These are phyloP conservation scores for Pelobates cultripes DNA, from an alignment of 2,797 vertebrate genomes.

Conservation along the genomic window DNA sequence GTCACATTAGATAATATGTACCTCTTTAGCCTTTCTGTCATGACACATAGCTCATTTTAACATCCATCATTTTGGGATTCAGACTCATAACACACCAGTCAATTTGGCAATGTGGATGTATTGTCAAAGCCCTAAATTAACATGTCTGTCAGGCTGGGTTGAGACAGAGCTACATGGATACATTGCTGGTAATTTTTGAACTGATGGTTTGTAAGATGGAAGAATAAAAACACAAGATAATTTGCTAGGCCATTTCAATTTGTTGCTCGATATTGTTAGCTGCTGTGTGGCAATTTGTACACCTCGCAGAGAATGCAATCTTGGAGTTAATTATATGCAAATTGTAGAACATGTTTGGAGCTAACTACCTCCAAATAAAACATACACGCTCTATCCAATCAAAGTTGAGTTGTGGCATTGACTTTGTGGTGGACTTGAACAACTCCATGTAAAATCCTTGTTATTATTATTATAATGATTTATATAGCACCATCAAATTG, in stretches of 20 bases:
- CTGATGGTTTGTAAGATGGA: not conserved
- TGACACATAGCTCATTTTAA: slow-evolving; percentile 16
- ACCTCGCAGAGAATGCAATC: too few species aligned
- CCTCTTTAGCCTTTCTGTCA: slow-evolving; percentile 25
- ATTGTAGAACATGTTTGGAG: too few species aligned
- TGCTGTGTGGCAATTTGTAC: too few species aligned
- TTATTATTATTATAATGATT: too few species aligned
- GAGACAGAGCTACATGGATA: not conserved
- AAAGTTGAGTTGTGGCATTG: too few species aligned
- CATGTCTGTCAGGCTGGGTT: not conserved
- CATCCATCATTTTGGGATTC: slow-evolving; percentile 26
- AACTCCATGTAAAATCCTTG: too few species aligned
- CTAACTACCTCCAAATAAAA: too few species aligned
- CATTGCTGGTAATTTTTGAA: not conserved
- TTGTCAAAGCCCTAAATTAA: not conserved
- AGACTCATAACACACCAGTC: not conserved
- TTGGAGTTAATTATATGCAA: too few species aligned
- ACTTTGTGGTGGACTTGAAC: too few species aligned
- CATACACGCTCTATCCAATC: too few species aligned
- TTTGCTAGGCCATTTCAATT: not conserved
- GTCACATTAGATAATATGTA: slow-evolving; percentile 21
- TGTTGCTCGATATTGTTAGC: not conserved
- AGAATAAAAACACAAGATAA: not conserved
- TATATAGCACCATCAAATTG: too few species aligned
- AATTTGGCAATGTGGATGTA: not conserved